A percentile compares a stretch with the other conserved stretches of the same genome.
Conservation (phyloP, 2,113 vertebrate species). For the Merops nubicus region DNA sequence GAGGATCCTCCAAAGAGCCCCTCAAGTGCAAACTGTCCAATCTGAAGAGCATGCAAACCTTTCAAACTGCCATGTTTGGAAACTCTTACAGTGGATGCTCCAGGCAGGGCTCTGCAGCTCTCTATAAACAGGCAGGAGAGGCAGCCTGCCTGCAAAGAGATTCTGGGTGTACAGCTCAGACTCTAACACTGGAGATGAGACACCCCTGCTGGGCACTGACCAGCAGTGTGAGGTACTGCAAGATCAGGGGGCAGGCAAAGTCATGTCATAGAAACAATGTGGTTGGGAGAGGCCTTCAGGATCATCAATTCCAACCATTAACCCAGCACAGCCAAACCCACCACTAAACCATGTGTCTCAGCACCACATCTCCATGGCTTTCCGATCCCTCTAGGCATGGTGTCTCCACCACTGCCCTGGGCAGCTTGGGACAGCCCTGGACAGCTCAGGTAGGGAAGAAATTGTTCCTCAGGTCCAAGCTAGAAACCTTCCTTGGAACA, state of each 20-base stretch:
- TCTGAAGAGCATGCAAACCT: neutral
- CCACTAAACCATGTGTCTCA: too few relatives aligned
- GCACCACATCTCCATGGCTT: too few relatives aligned
- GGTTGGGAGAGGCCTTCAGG: too few relatives aligned
- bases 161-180: neutral
- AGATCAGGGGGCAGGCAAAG: neutral
- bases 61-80: neutral
- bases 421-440: too few relatives aligned
- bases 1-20: neutral
- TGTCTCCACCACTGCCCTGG: too few relatives aligned
- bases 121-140: neutral
- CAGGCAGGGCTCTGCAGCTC: neutral
- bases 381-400: too few relatives aligned
- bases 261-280: too few relatives aligned
- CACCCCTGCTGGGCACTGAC: neutral
- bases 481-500: neutral
- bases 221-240: neutral
- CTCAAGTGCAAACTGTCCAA: neutral
- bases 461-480: neutral
- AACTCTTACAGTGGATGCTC: neutral
- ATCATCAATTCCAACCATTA: too few relatives aligned
- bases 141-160: neutral
- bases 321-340: too few relatives aligned
- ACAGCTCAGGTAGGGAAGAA: too few relatives aligned
- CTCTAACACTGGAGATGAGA: neutral